These are phyloP conservation scores for Prinia subflava DNA, from an alignment of 2,113 vertebrate species.

Conservation along the genomic window DNA sequence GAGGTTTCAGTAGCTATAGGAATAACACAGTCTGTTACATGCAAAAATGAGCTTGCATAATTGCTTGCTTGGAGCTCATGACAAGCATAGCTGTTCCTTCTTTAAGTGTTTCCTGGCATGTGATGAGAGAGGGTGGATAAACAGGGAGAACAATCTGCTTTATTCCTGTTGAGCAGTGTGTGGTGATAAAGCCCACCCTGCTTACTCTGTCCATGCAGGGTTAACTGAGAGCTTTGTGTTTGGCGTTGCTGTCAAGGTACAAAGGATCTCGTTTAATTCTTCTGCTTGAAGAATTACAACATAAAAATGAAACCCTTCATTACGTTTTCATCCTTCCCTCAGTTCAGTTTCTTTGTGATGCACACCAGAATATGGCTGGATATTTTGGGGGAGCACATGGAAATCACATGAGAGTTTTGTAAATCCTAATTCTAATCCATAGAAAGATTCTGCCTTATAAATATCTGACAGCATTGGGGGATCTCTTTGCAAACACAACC, in stretches of 20 bases:
- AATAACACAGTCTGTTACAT: not conserved
- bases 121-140: not conserved
- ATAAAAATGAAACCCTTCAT: not conserved
- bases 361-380: not conserved
- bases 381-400: not conserved
- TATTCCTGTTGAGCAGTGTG: not conserved
- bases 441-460: not conserved
- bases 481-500: not conserved
- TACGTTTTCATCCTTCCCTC: not conserved
- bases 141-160: not conserved
- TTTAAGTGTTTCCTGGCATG: not conserved
- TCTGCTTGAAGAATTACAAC: not conserved
- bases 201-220: fast-evolving
- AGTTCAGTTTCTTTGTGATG: not conserved
- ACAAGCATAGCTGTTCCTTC: not conserved
- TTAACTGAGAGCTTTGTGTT: not conserved
- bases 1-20: not conserved
- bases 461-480: not conserved
- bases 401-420: not conserved
- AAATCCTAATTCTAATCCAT: not conserved
- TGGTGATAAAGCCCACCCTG: not conserved
- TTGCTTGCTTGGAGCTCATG: not conserved
- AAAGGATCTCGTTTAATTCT: not conserved
- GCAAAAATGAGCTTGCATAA: not conserved
- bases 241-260: not conserved